phyloP scores from a whole-genome alignment of 1,140 invertebrate species.

The Drosophila sucinea region DNA sequence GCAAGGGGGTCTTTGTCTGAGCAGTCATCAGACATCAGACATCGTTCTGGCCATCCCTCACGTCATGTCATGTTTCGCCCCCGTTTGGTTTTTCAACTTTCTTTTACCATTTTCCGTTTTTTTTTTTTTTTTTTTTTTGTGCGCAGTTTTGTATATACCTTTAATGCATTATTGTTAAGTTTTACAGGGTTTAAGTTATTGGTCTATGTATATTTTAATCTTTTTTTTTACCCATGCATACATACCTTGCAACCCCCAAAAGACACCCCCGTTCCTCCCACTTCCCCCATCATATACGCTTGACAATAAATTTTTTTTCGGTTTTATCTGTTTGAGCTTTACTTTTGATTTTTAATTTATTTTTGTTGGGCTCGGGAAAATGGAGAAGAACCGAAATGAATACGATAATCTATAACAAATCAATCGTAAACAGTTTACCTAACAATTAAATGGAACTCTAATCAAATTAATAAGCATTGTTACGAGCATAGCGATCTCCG shows the following conservation, averaged over 20 bases:
- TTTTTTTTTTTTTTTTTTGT: constrained; percentile 16
- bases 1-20: constrained; percentile 86
- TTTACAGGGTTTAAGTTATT: constrained; percentile 46
- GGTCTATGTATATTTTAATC: constrained; percentile 28
- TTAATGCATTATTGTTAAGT: constrained; percentile 55
- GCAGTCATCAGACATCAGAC: background rate
- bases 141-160: constrained; percentile 42
- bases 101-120: constrained; percentile 8
- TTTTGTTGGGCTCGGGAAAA: background rate
- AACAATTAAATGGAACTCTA: no score
- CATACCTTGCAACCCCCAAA: background rate
- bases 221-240: constrained; percentile 22
- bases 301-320: constrained; percentile 73
- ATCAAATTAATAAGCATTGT: no score
- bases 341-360: constrained; percentile 13
- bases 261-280: background rate
- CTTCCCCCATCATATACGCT: constrained; percentile 29
- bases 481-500: no score
- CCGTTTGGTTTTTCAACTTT: constrained; percentile 5
- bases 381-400: background rate
- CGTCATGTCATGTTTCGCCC: background rate
- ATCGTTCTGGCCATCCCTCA: background rate
- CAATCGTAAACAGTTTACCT: no score
- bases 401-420: background rate
- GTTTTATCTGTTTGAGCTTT: constrained; percentile 39